A percentile compares a stretch with the other conserved stretches of the same genome.
phyloP scores from a whole-genome alignment of 1,140 invertebrate species.

The Idris sp. region DNA sequence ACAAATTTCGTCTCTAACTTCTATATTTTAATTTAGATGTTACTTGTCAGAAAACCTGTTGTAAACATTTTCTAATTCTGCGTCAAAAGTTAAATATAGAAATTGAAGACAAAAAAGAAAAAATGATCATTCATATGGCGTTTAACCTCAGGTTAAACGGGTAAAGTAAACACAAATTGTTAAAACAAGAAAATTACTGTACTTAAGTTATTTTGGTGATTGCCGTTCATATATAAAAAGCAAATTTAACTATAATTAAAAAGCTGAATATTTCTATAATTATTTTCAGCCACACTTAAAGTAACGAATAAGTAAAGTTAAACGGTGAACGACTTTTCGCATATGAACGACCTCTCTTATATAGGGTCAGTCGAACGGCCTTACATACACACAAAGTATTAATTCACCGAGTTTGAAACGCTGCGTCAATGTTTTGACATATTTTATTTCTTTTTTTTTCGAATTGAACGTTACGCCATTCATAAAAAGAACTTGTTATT shows the following conservation, averaged over 20 bases:
- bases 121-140: too few relatives aligned
- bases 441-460: constrained; percentile 28
- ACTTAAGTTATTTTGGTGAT: neutral
- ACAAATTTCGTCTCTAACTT: constrained; percentile 13
- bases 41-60: too few relatives aligned
- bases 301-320: constrained; percentile 18
- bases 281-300: constrained; percentile 12
- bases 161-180: too few relatives aligned
- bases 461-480: constrained; percentile 18
- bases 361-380: constrained; percentile 36
- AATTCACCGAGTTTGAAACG: constrained; percentile 28
- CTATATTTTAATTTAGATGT: too few relatives aligned
- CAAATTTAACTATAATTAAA: constrained; percentile 6
- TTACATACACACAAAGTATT: constrained; percentile 14
- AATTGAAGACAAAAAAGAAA: too few relatives aligned
- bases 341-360: constrained; percentile 30
- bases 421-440: constrained; percentile 41
- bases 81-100: too few relatives aligned
- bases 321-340: constrained; percentile 32
- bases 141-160: too few relatives aligned
- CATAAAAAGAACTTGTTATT: constrained; percentile 16
- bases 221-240: neutral
- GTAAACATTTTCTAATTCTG: too few relatives aligned
- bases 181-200: neutral
- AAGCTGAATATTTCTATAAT: too few relatives aligned